phyloP scores from a whole-genome alignment of 2,888 invertebrate species.

The Podotricha telesiphe region DNA sequence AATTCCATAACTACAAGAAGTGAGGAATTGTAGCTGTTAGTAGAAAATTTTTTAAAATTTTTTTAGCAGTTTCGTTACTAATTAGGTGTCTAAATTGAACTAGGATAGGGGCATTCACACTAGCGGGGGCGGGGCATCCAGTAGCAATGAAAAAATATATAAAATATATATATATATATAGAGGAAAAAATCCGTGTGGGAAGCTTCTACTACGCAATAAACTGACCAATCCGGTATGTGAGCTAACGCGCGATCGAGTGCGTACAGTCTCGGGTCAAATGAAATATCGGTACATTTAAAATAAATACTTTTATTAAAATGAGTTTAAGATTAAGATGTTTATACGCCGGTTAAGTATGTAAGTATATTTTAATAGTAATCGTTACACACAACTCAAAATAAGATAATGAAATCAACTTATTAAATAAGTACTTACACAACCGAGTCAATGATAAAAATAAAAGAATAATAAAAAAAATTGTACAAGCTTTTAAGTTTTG shows the following conservation, averaged over 20 bases:
- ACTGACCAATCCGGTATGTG: constrained; percentile 76
- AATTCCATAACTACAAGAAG: constrained; percentile 67
- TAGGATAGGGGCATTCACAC: constrained; percentile 78
- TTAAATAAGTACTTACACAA: constrained; percentile 85
- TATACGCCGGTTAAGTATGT: constrained; percentile 79
- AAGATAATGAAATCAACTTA: constrained; percentile 68
- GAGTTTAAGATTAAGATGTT: constrained; percentile 72
- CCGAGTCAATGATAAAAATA: constrained; percentile 73
- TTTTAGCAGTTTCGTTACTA: constrained; percentile 73
- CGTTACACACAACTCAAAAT: constrained; percentile 77
- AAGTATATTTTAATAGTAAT: constrained; percentile 69
- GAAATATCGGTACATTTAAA: constrained; percentile 73
- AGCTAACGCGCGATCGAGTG: constrained; percentile 66
- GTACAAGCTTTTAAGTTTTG: constrained; percentile 57
- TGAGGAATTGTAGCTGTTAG: constrained; percentile 59
- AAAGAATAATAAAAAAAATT: constrained; percentile 51
- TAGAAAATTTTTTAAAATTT: constrained; percentile 57
- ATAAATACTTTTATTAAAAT: constrained; percentile 81
- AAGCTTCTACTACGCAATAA: constrained; percentile 71
- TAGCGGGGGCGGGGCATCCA: constrained; percentile 81
- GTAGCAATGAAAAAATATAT: constrained; percentile 73
- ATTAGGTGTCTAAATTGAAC: constrained; percentile 70
- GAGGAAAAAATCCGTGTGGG: constrained; percentile 65
- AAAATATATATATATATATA: constrained; percentile 56
- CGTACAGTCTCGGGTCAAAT: constrained; percentile 59